These are phyloP conservation scores for Heliconius cydno DNA, from an alignment of 2,888 invertebrate genomes.

Conservation along the genomic window DNA sequence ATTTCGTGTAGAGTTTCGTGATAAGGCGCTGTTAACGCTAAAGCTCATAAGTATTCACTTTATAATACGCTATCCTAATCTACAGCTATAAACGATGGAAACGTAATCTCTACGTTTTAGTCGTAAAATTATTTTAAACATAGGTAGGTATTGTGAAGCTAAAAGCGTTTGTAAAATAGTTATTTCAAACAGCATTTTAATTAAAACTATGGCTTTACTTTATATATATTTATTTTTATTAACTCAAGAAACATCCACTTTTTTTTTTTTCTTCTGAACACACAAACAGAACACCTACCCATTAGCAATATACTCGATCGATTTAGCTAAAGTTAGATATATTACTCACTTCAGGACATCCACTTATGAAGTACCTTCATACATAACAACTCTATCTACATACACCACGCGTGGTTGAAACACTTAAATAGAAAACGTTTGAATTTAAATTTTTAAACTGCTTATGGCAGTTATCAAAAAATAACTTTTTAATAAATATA, in stretches of 20 bases:
- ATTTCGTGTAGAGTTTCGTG: constrained; percentile 30
- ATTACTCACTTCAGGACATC: neutral
- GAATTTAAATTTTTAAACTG: neutral
- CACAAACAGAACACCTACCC: neutral
- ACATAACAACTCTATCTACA: neutral
- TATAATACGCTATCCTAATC: constrained; percentile 30
- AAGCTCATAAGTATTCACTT: constrained; percentile 29
- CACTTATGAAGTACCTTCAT: neutral
- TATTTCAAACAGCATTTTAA: neutral
- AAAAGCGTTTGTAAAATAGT: neutral
- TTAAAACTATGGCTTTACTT: constrained; percentile 46
- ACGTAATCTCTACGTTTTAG: constrained; percentile 23
- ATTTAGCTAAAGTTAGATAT: too few relatives aligned
- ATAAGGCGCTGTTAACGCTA: constrained; percentile 28
- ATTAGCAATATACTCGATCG: neutral
- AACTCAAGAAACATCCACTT: too few relatives aligned
- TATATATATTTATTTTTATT: too few relatives aligned
- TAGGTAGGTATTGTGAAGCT: neutral
- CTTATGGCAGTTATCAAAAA: neutral
- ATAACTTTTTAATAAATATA: too few relatives aligned
- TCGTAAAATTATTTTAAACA: constrained; percentile 18
- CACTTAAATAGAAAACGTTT: neutral
- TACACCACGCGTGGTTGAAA: neutral
- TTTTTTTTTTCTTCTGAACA: neutral
- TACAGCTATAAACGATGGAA: constrained; percentile 22